These are phyloP conservation scores for Hippocampus barbouri DNA, from an alignment of 2,113 vertebrate species.

Conservation along the genomic window DNA sequence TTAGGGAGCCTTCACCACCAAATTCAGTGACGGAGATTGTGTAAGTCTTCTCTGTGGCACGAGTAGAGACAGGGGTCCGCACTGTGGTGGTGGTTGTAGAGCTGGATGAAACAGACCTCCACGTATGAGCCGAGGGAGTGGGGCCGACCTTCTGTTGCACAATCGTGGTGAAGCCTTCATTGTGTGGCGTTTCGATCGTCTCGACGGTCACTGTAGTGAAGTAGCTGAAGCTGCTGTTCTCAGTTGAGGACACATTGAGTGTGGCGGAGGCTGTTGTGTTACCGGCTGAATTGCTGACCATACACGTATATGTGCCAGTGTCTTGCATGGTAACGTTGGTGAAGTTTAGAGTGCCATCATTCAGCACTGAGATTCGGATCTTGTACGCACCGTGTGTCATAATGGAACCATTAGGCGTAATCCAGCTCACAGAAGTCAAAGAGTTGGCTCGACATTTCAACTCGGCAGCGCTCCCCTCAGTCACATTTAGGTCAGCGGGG, in stretches of 20 bases:
- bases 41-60: slow-evolving; percentile 88
- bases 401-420: slow-evolving; percentile 95
- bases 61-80: slow-evolving; percentile 84
- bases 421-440: slow-evolving; percentile 96
- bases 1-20: slow-evolving; percentile 80
- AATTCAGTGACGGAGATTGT: slow-evolving; percentile 88
- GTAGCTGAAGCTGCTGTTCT: slow-evolving; percentile 91
- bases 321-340: slow-evolving; percentile 98
- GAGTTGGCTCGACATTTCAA: slow-evolving; percentile 94
- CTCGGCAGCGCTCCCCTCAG: slow-evolving; percentile 95
- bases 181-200: slow-evolving; percentile 91
- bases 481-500: slow-evolving; percentile 94
- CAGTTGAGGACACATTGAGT: slow-evolving; percentile 90
- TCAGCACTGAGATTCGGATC: slow-evolving; percentile 93
- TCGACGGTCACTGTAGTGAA: slow-evolving; percentile 98
- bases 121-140: slow-evolving; percentile 82
- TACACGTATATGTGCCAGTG: slow-evolving; percentile 95
- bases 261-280: slow-evolving; percentile 97
- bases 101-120: slow-evolving; percentile 83
- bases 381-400: slow-evolving; percentile 97
- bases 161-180: slow-evolving; percentile 87
- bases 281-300: slow-evolving; percentile 98
- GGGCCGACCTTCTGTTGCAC: slow-evolving; percentile 86
- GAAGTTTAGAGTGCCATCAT: slow-evolving; percentile 95
- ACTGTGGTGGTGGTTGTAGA: slow-evolving; percentile 85